These are phyloP conservation scores for Palythoa caribaeorum DNA, from an alignment of 92 coral and sea anemone genomes.

Conservation along the genomic window DNA sequence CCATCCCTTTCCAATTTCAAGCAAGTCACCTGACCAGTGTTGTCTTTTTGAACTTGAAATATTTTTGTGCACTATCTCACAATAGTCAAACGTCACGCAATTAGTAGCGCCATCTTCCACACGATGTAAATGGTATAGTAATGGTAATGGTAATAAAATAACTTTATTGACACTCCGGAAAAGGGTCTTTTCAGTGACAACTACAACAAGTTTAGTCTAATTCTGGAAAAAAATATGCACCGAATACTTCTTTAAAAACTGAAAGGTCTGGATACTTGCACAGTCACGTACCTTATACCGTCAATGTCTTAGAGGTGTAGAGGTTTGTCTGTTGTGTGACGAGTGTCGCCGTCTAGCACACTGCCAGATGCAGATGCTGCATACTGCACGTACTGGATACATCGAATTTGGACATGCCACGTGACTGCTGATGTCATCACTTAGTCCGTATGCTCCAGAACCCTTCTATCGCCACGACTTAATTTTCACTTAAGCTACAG, in stretches of 20 bases:
- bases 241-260: too few species aligned
- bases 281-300: slow-evolving; percentile 4
- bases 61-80: background rate
- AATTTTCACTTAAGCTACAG: too few species aligned
- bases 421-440: too few species aligned
- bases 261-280: too few species aligned
- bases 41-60: slow-evolving; percentile 13
- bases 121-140: slow-evolving; percentile 26
- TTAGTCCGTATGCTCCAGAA: too few species aligned
- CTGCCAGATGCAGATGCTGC: background rate
- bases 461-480: too few species aligned
- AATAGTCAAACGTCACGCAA: slow-evolving; percentile 24
- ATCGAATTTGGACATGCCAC: background rate
- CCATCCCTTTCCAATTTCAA: background rate
- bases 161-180: background rate
- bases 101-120: slow-evolving; percentile 29
- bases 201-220: background rate
- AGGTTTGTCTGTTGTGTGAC: background rate
- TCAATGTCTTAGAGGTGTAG: background rate
- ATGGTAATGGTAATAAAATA: slow-evolving; percentile 18
- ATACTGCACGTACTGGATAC: background rate
- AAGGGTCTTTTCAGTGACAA: background rate
- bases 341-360: slow-evolving; percentile 13
- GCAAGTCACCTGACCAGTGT: slow-evolving; percentile 27
- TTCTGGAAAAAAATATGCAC: too few species aligned